Base-by-base conservation (phyloP, 2,888 invertebrate species). In the Oscheius myriophilus region DNA sequence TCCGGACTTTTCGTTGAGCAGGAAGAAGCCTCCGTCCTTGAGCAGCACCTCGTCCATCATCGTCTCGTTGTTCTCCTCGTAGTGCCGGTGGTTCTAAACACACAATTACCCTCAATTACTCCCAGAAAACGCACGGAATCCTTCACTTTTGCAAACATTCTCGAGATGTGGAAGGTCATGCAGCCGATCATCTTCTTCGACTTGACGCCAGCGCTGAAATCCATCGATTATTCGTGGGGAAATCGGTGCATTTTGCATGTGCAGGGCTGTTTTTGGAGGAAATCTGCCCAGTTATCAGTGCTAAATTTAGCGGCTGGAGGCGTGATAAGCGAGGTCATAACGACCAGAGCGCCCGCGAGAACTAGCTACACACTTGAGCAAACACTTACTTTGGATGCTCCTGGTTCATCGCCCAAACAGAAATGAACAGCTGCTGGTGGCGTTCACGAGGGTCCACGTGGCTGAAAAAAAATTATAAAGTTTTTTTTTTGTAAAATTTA, bases 1-100 rank as follows among this genome's bases (percentile, higher is more conserved):
- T 46, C 81, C 82, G n/a, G 70, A 54, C 33, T 76, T 75, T 39
- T 69, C 70, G 62, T 75, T 70, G 45, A 82, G 66, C 21, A 82
- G 70, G 62, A 82, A 82, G 63, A 73, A 82, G 39, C 82, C 82
- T 6, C 79, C 82, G 51, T 80, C 76, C 67, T 70, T 73, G 43
- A 82, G 69, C 70, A 58, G 39, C 3, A 58, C 7, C 18, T 49
- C 55, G 23, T 54, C 65, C 23, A 33, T 25, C 23, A 39, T 25
- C 11, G 54, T 41, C 45, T 25, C 26, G 26, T 55, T 55, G 9
- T 65, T 26, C 26, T 66, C 66, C 18, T 66, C 43, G 66, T 52
- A 66, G 14, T 53, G 39, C 16, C 11, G 33, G 16, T 14, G n/a
- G 12, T 23, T 53, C 54, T 65, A 43, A 54, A 43, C 7, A 16